Percentiles rank a stretch among this genome's conserved stretches.
Conservation (phyloP, 1,140 invertebrate genomes). For the Hestina assimilis region DNA sequence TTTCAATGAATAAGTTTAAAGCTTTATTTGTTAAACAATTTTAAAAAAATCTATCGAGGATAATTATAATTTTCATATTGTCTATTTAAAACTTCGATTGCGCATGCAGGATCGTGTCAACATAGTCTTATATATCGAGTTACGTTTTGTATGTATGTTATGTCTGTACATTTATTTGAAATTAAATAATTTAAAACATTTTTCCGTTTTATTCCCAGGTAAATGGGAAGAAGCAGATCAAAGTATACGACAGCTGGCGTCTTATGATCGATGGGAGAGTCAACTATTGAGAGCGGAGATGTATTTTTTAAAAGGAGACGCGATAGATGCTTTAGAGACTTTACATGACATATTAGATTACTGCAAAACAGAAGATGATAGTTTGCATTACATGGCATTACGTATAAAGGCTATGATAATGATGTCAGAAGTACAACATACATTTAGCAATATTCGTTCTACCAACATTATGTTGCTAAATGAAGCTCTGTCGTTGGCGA, state of each 20-base stretch:
- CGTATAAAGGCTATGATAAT: slow-evolving; percentile 84
- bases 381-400: slow-evolving; percentile 79
- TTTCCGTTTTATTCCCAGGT: slow-evolving; percentile 67
- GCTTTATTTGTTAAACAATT: too few species aligned
- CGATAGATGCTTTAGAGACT: slow-evolving; percentile 79
- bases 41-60: background rate
- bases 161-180: background rate
- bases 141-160: too few species aligned
- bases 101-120: too few species aligned
- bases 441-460: slow-evolving; percentile 75
- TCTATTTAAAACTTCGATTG: too few species aligned
- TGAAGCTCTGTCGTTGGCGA: slow-evolving; percentile 84
- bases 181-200: background rate
- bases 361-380: slow-evolving; percentile 73
- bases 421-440: slow-evolving; percentile 84
- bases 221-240: slow-evolving; percentile 88
- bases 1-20: too few species aligned
- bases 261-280: slow-evolving; percentile 85
- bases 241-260: slow-evolving; percentile 85
- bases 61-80: background rate
- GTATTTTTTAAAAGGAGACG: slow-evolving; percentile 84
- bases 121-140: too few species aligned
- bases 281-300: slow-evolving; percentile 83
- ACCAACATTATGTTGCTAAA: slow-evolving; percentile 82
- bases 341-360: slow-evolving; percentile 80